Evolutionary conservation across 2,113 vertebrate species (phyloP).

Genomic region (Oreotrochilus melanogaster): DNA sequence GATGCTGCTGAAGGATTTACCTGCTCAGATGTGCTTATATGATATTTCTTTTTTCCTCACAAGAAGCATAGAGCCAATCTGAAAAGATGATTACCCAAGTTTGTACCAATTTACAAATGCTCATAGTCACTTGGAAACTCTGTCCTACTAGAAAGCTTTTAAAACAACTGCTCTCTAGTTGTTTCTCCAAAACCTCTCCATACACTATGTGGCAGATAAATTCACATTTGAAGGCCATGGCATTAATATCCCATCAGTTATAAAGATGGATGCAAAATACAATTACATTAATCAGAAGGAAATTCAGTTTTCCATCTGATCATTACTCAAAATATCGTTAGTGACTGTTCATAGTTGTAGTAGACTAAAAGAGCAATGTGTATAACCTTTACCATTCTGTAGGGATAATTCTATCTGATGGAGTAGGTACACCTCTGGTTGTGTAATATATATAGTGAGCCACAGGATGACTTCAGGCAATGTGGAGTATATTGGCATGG

Average conservation of each 20-base stretch:
- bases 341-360: background rate
- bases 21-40: background rate
- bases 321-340: background rate
- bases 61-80: background rate
- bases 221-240: background rate
- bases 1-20: background rate
- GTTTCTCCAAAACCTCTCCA: background rate
- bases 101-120: background rate
- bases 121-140: background rate
- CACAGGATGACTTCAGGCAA: background rate
- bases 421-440: background rate
- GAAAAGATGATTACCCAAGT: background rate
- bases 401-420: background rate
- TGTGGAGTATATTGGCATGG: background rate
- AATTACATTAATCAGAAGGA: background rate
- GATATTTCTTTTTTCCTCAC: background rate
- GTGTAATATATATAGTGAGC: background rate
- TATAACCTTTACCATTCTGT: background rate
- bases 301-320: conserved; percentile 9
- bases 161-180: background rate
- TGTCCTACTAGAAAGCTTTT: background rate
- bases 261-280: background rate
- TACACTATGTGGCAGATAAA: background rate
- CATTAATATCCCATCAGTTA: background rate
- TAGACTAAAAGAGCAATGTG: background rate